Evolutionary conservation across 2,888 invertebrate species (phyloP).

Genomic region (Pollenia griseotomentosa): DNA sequence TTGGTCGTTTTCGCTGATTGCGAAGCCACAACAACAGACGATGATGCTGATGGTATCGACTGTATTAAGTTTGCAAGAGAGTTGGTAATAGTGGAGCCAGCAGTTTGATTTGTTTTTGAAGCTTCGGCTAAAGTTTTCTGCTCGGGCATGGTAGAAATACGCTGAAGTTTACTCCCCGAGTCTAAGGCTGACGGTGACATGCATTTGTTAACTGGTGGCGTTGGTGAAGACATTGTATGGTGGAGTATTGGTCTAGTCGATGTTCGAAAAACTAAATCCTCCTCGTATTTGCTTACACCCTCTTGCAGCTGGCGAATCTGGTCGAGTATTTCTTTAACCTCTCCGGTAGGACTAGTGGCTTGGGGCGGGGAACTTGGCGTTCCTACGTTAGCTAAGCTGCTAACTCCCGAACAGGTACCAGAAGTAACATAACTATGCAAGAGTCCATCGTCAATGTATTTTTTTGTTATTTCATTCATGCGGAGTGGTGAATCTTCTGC

Average conservation of each 20-base stretch:
- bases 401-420: constrained; percentile 88
- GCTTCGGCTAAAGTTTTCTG: constrained; percentile 68
- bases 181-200: constrained; percentile 56
- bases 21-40: constrained; percentile 36
- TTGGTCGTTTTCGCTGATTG: constrained; percentile 49
- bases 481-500: constrained; percentile 71
- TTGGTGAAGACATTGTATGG: constrained; percentile 78
- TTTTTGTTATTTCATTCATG: constrained; percentile 77
- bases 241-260: constrained; percentile 78
- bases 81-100: constrained; percentile 36
- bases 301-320: constrained; percentile 88
- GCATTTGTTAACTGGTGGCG: constrained; percentile 66
- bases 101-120: constrained; percentile 25
- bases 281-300: constrained; percentile 83
- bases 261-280: constrained; percentile 78
- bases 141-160: constrained; percentile 75
- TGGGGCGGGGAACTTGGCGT: constrained; percentile 91
- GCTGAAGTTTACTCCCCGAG: constrained; percentile 64
- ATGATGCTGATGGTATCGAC: constrained; percentile 56
- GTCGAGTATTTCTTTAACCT: constrained; percentile 89
- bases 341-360: constrained; percentile 92
- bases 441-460: constrained; percentile 77
- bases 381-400: constrained; percentile 88
- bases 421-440: constrained; percentile 84
- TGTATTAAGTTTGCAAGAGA: constrained; percentile 62